These are phyloP conservation scores for Mastomys coucha DNA, from an alignment of 2,113 vertebrate species.

Conservation along the genomic window DNA sequence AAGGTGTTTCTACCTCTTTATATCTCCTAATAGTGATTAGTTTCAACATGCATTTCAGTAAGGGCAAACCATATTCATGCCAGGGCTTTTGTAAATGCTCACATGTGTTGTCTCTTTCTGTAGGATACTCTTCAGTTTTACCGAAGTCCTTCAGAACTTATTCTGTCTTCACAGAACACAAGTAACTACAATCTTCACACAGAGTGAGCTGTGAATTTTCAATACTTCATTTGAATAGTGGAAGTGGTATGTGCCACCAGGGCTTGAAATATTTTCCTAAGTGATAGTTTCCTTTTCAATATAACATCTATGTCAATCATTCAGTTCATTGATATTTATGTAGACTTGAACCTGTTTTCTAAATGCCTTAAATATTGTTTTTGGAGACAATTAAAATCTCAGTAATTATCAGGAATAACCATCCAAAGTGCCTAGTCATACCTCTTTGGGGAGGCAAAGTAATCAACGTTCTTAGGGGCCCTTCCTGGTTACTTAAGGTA, in stretches of 20 bases:
- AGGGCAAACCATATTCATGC: background rate
- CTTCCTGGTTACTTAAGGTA: background rate
- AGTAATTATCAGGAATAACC: background rate
- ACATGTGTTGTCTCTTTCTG: background rate
- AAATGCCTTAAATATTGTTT: conserved; percentile 34
- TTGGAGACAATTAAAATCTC: background rate
- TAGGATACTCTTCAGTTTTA: background rate
- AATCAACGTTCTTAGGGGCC: background rate
- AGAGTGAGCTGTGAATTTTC: background rate
- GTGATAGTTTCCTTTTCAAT: background rate
- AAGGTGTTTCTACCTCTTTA: background rate
- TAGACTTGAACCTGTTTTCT: background rate
- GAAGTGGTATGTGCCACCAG: background rate
- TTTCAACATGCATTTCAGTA: background rate
- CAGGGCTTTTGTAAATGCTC: background rate
- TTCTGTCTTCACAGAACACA: background rate
- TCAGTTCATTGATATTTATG: background rate
- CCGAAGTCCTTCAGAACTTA: conserved; percentile 28
- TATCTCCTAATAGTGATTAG: background rate
- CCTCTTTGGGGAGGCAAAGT: conserved; percentile 33
- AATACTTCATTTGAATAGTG: background rate
- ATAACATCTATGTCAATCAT: background rate
- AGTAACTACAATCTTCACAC: background rate
- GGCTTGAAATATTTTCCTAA: background rate
- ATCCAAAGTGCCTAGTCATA: background rate